These are phyloP conservation scores for Odontocerum albicorne DNA, from an alignment of 2,888 invertebrate species.

Conservation along the genomic window DNA sequence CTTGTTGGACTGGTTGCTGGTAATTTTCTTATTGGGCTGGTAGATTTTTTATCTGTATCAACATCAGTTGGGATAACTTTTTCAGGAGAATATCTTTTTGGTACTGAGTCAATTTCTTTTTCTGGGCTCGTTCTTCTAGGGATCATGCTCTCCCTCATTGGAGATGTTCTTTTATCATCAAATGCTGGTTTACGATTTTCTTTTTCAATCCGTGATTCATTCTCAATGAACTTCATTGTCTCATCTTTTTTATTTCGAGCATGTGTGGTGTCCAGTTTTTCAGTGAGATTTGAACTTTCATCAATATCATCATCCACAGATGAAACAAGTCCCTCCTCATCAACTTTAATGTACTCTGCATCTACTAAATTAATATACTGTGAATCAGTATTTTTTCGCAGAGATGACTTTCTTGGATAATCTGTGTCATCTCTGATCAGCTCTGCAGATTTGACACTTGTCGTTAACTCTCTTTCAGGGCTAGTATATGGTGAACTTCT, in stretches of 20 bases:
- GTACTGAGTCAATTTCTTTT: constrained; percentile 4
- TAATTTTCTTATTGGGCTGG: background rate
- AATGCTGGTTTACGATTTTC: constrained; percentile 4
- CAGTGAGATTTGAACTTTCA: constrained; percentile 3
- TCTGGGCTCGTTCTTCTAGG: background rate
- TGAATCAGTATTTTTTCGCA: constrained; percentile 26
- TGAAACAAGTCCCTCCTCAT: constrained; percentile 22
- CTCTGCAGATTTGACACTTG: constrained; percentile 31
- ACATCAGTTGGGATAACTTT: background rate
- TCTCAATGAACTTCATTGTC: constrained; percentile 19
- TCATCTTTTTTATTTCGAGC: constrained; percentile 14
- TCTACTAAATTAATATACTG: constrained; percentile 32
- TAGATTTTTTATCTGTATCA: background rate
- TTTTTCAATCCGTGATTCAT: constrained; percentile 20
- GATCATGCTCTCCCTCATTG: background rate
- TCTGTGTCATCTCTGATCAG: constrained; percentile 36
- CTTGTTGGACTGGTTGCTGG: constrained; percentile 7
- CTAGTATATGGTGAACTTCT: constrained; percentile 46
- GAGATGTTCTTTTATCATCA: background rate
- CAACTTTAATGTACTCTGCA: constrained; percentile 31
- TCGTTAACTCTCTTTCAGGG: constrained; percentile 42
- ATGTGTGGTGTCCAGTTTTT: constrained; percentile 1
- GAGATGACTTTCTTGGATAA: constrained; percentile 33
- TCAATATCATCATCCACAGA: constrained; percentile 5
- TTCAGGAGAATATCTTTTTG: constrained; percentile 2